A percentile compares a stretch with the other conserved stretches of the same genome.
Evolutionary conservation across 1,140 invertebrate genomes (phyloP).

Genomic region (Ostrea denselamellosa): DNA sequence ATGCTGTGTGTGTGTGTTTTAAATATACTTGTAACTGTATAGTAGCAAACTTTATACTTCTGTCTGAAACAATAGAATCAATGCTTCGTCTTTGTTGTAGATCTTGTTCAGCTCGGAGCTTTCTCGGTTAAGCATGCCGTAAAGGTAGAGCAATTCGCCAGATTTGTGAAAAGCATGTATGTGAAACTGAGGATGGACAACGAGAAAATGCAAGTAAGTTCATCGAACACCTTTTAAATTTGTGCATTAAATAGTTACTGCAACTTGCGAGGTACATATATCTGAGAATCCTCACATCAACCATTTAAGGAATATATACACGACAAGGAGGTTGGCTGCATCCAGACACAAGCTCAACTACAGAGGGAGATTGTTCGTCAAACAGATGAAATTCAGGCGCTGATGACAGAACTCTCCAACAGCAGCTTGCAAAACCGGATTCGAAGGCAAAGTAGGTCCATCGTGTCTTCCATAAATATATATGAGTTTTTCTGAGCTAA

Average conservation of each 20-base stretch:
- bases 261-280: too few species aligned
- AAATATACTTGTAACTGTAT: too few species aligned
- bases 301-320: constrained; percentile 14
- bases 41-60: too few species aligned
- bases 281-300: background rate
- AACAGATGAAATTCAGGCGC: background rate
- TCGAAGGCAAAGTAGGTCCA: background rate
- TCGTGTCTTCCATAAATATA: too few species aligned
- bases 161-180: background rate
- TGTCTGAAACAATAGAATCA: too few species aligned
- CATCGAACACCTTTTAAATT: background rate
- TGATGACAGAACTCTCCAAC: constrained; percentile 13
- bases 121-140: background rate
- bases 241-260: background rate
- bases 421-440: constrained; percentile 5
- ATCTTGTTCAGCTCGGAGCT: constrained; percentile 20
- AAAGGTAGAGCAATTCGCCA: background rate
- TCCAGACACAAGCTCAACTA: constrained; percentile 16
- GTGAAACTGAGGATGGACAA: background rate
- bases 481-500: too few species aligned
- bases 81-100: background rate
- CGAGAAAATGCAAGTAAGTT: background rate
- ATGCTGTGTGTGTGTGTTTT: too few species aligned
- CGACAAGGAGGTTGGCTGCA: background rate
- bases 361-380: constrained; percentile 4